Evolutionary conservation across 1,140 invertebrate genomes (phyloP), one percentile per base, ranked within the genome.

Genomic region (Brachionus angularis): DNA sequence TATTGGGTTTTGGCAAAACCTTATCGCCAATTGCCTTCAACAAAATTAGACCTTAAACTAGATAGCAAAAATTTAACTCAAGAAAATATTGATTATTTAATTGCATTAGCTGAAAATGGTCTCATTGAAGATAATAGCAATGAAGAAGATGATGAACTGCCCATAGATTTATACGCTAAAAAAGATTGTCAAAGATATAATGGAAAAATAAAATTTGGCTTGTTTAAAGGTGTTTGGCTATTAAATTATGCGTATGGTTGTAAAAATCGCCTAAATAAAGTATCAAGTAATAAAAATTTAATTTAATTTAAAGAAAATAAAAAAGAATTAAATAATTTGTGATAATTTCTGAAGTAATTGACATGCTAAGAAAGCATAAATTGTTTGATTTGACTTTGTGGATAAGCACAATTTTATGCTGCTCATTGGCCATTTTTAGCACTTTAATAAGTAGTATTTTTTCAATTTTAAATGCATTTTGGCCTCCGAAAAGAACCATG

Each of bases 191-290:
- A 58, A 39, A 31, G 53, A 7, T 58, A 39, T 36, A 31, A 58
- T 39, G 53, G 53, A 2, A 23, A 39, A 7, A 58, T 58, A 39
- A 58, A 34, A 58, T 39, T 58, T 42, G 53, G 53, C 14, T 36
- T 58, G 14, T 58, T 58, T 39, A 58, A 58, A 39, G 53, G 53
- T 34, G 36, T 36, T 23, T 58, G 53, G 53, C 27, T 58, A 23
- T 39, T 58, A 12, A 58, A 58, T 39, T 58, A 58, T 14, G 34
- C 18, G 8, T 58, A 21, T 42, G 53, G 53, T 3, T 58, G 53
- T 36, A 58, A 58, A 21, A 39, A 58, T 39, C 53, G 53, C 21
- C 33, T 58, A 8, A 36, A 58, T 5, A 36, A 23, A 58, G 33
- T 36, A 8, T 39, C 33, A 39, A 58, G 53, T 58, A 58, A 58